Evolutionary conservation across 2,888 invertebrate genomes (phyloP).

Genomic region (Cerastoderma edule): DNA sequence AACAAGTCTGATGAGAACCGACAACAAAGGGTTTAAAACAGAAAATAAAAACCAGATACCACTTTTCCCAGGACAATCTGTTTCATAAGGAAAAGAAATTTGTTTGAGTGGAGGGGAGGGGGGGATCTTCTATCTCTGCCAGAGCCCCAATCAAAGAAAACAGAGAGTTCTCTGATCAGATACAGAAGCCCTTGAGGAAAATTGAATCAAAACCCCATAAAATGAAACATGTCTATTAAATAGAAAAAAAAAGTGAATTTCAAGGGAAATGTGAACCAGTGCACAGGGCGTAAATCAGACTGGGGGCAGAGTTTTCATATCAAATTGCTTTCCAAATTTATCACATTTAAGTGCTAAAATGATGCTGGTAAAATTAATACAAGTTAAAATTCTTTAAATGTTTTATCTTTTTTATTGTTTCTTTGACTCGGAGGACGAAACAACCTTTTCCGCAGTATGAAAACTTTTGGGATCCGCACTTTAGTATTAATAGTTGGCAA

Average conservation of each 20-base stretch:
- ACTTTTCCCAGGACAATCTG: no score
- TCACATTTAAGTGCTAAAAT: slow-evolving; percentile 7
- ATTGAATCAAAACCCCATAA: slow-evolving; percentile 37
- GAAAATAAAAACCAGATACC: no score
- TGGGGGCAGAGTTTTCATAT: not conserved
- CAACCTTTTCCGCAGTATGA: no score
- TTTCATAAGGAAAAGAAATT: no score
- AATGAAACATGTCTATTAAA: slow-evolving; percentile 22
- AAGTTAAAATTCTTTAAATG: not conserved
- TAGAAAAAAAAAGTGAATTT: slow-evolving; percentile 5
- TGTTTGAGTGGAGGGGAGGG: no score
- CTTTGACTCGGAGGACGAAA: no score
- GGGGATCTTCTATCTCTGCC: no score
- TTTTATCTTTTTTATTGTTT: not conserved
- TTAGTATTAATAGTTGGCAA: no score
- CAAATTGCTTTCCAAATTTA: not conserved
- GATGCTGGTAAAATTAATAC: not conserved
- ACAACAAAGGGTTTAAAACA: no score
- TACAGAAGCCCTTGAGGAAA: slow-evolving; percentile 6
- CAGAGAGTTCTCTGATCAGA: not conserved
- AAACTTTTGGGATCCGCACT: no score
- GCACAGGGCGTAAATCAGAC: not conserved
- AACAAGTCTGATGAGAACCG: no score
- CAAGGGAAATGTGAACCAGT: slow-evolving; percentile 19
- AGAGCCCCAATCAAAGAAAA: not conserved